phyloP scores from a whole-genome alignment of 2,113 vertebrate genomes.

The Rana temporaria region DNA sequence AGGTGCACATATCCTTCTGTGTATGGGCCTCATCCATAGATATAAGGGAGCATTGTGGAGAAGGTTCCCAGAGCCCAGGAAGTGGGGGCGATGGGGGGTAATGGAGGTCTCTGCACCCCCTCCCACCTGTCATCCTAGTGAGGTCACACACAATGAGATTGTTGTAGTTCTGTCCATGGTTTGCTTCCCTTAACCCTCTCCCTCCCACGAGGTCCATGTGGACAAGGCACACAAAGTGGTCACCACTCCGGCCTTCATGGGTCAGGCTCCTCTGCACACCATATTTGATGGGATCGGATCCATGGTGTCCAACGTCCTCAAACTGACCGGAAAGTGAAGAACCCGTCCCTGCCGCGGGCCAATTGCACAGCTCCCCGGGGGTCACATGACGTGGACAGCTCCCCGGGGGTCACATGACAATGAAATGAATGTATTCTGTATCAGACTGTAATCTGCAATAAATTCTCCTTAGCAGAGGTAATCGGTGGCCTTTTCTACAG shows the following conservation, averaged over 20 bases:
- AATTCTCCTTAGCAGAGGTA: background rate
- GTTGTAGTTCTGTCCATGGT: background rate
- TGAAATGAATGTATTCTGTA: background rate
- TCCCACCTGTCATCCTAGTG: background rate
- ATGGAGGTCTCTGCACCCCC: background rate
- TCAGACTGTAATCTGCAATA: background rate
- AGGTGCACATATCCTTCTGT: too few species aligned
- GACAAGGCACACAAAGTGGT: slow-evolving; percentile 83
- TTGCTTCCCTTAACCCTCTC: slow-evolving; percentile 65
- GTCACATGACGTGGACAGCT: too few species aligned
- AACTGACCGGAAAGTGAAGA: slow-evolving; percentile 70
- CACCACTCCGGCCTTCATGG: slow-evolving; percentile 88
- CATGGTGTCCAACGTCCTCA: slow-evolving; percentile 82
- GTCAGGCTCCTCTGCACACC: slow-evolving; percentile 79
- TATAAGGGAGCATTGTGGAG: too few species aligned
- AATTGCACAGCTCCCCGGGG: background rate
- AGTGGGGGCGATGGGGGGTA: background rate
- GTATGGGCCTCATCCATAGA: too few species aligned
- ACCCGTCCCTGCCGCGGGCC: background rate
- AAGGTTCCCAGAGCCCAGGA: background rate
- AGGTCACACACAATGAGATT: too few species aligned
- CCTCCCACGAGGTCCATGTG: slow-evolving; percentile 79
- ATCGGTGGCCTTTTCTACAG: background rate
- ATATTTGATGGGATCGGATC: slow-evolving; percentile 85
- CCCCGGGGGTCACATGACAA: background rate